phyloP scores from a whole-genome alignment of 2,888 invertebrate species.

The Heteromyza rotundicornis region DNA sequence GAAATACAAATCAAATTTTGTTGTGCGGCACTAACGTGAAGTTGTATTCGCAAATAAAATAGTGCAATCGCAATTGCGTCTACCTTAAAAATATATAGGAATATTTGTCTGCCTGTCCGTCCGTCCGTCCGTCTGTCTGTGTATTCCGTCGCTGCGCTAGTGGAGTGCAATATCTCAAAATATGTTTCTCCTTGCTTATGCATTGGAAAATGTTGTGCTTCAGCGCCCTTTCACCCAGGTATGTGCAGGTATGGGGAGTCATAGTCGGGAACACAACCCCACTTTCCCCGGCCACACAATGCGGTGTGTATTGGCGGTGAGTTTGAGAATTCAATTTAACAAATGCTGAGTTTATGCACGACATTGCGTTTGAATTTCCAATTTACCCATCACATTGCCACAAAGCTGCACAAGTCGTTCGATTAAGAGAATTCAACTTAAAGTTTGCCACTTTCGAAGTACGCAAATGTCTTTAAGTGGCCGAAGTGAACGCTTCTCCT shows the following conservation, averaged over 20 bases:
- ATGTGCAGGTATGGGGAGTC: not conserved
- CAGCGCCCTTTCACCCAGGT: constrained; percentile 5
- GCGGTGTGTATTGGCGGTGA: not conserved
- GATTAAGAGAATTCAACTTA: not conserved
- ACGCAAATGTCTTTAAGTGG: not conserved
- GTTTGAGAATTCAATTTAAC: too few species aligned
- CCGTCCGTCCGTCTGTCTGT: not conserved
- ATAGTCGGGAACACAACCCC: not conserved
- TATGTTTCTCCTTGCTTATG: constrained; percentile 6
- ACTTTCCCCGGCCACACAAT: constrained; percentile 15
- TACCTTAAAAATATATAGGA: not conserved
- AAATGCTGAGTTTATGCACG: too few species aligned
- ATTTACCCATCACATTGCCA: too few species aligned
- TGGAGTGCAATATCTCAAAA: constrained; percentile 12
- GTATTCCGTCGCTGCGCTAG: not conserved
- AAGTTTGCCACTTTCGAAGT: not conserved
- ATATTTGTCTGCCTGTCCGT: not conserved
- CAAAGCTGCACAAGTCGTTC: not conserved
- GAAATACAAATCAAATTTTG: constrained; percentile 60
- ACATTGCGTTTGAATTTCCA: too few species aligned
- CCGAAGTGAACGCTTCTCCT: not conserved
- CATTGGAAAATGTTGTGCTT: constrained; percentile 4
- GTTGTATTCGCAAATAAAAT: constrained; percentile 31
- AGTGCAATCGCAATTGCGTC: constrained; percentile 23
- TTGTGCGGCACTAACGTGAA: constrained; percentile 44